A percentile compares a stretch with the other conserved stretches of the same genome.
Conservation (phyloP, 2,113 vertebrate species). For the Saccopteryx bilineata region DNA sequence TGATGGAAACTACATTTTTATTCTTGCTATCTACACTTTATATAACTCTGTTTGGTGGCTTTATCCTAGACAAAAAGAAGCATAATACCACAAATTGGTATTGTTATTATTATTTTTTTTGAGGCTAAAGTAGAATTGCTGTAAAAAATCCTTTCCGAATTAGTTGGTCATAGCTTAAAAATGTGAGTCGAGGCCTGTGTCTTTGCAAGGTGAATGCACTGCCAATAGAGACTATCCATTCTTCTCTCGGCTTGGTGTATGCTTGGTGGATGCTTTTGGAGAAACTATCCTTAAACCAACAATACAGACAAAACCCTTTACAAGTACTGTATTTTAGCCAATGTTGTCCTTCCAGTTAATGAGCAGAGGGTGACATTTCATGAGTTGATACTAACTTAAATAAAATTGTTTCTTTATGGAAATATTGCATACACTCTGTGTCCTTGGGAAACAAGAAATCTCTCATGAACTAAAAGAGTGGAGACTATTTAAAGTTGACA, state of each 20-base stretch:
- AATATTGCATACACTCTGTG: not conserved
- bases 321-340: not conserved
- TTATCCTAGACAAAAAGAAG: not conserved
- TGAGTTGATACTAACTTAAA: not conserved
- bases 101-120: not conserved
- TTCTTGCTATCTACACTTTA: not conserved
- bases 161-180: not conserved
- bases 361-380: conserved; percentile 1
- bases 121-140: not conserved
- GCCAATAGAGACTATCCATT: not conserved
- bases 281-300: not conserved
- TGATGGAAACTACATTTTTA: not conserved
- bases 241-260: not conserved
- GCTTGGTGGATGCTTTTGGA: not conserved
- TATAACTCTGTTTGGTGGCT: not conserved
- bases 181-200: not conserved
- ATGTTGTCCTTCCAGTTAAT: not conserved
- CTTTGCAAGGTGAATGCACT: not conserved
- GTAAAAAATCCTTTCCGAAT: not conserved
- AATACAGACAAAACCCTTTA: not conserved
- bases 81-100: not conserved
- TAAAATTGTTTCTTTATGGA: conserved; percentile 17
- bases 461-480: not conserved
- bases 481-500: conserved; percentile 14
- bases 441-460: not conserved